Conservation (phyloP, 2,888 invertebrate genomes). For the Scaptomyza cyrtandrae region DNA sequence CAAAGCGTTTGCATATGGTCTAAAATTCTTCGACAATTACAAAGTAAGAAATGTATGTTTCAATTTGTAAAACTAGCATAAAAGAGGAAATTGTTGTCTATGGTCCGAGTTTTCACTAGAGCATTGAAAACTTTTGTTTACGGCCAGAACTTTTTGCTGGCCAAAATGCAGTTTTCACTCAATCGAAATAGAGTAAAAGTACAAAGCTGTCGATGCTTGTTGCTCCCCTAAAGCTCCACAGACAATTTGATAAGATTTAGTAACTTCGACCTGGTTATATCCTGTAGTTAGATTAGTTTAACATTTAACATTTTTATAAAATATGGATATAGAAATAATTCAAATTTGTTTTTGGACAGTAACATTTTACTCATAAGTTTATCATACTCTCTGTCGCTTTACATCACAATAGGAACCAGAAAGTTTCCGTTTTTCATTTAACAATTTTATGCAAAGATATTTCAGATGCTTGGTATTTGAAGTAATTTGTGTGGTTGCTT, state of each 20-base stretch:
- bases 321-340: too few species aligned
- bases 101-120: neutral
- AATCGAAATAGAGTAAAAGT: conserved; percentile 4
- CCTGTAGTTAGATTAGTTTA: neutral
- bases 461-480: neutral
- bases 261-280: neutral
- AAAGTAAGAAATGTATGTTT: conserved; percentile 1
- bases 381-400: too few species aligned
- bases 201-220: conserved; percentile 9
- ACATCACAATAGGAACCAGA: conserved; percentile 2
- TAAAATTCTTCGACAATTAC: neutral
- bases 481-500: conserved; percentile 2
- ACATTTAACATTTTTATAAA: too few species aligned
- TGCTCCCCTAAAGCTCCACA: neutral
- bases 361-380: neutral
- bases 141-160: conserved; percentile 8
- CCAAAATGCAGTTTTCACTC: conserved; percentile 20
- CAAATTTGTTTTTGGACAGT: too few species aligned
- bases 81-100: neutral
- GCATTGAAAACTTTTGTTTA: conserved; percentile 18
- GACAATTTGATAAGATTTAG: neutral
- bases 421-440: conserved; percentile 28
- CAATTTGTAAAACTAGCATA: neutral
- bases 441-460: conserved; percentile 22
- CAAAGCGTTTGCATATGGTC: conserved; percentile 10